Conservation (phyloP, 2,888 invertebrate species). For the Troides oblongomaculatus region DNA sequence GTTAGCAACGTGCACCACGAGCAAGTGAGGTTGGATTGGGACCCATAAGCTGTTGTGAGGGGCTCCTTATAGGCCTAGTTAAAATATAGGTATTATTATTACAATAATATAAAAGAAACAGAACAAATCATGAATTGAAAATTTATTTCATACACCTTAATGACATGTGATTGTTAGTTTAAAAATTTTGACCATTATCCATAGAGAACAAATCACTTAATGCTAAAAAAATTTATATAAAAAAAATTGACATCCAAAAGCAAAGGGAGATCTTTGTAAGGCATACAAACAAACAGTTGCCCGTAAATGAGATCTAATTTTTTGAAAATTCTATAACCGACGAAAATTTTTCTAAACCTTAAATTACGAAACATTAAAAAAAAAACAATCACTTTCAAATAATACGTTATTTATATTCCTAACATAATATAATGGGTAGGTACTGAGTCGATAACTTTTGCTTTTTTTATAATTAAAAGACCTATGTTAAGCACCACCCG, state of each 20-base stretch:
- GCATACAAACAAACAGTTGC: slow-evolving; percentile 52
- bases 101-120: not conserved
- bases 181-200: slow-evolving; percentile 50
- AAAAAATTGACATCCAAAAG: slow-evolving; percentile 58
- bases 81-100: not conserved
- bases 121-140: slow-evolving; percentile 46
- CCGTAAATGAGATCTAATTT: slow-evolving; percentile 73
- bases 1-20: no score
- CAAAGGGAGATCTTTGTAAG: slow-evolving; percentile 69
- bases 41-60: no score
- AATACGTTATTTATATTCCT: slow-evolving; percentile 58
- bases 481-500: slow-evolving; percentile 72
- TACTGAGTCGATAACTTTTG: slow-evolving; percentile 46
- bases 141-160: slow-evolving; percentile 61
- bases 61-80: no score
- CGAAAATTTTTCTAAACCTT: slow-evolving; percentile 60
- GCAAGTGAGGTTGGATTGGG: no score
- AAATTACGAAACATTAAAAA: slow-evolving; percentile 51
- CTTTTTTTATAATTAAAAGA: slow-evolving; percentile 45
- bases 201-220: slow-evolving; percentile 43
- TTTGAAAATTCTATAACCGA: slow-evolving; percentile 62
- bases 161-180: slow-evolving; percentile 61
- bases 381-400: slow-evolving; percentile 60
- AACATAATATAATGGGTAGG: slow-evolving; percentile 55
- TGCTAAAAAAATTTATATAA: slow-evolving; percentile 52